Percentiles rank a stretch among this genome's conserved stretches.
Conservation (phyloP, 2,797 vertebrate species). For the Corythornis leucogaster region DNA sequence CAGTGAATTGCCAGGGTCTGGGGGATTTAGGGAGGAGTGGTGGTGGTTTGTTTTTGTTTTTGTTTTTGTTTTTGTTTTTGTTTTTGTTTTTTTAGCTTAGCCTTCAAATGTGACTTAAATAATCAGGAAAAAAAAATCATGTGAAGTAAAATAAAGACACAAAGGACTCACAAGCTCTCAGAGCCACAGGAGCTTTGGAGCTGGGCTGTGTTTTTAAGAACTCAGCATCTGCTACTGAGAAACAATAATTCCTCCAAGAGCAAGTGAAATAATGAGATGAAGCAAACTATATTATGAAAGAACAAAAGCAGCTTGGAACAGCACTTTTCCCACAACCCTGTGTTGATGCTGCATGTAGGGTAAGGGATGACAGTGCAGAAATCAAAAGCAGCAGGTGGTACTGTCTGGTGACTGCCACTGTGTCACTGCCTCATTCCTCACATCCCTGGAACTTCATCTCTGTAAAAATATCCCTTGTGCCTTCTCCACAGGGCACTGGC, state of each 20-base stretch:
- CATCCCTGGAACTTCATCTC: neutral
- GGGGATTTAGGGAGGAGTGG: neutral
- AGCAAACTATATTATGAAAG: neutral
- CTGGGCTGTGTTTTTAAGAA: neutral
- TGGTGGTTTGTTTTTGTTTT: too few species aligned
- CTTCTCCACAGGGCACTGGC: constrained; percentile 58
- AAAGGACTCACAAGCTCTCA: neutral
- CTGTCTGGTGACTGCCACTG: neutral
- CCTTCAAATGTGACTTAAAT: neutral
- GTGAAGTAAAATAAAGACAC: neutral
- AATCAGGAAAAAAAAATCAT: neutral
- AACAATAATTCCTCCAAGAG: neutral
- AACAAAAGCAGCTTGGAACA: neutral
- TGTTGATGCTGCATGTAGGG: neutral
- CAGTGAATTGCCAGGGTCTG: neutral
- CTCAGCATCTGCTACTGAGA: constrained; percentile 9
- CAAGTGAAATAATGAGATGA: neutral
- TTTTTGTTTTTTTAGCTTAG: neutral
- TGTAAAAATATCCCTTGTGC: neutral
- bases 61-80: too few species aligned
- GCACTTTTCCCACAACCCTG: neutral
- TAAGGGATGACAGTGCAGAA: neutral
- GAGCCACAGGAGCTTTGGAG: neutral
- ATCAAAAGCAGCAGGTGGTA: neutral
- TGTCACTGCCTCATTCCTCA: neutral